These are phyloP conservation scores for Nothura maculosa DNA, from an alignment of 2,797 vertebrate species.

Conservation along the genomic window DNA sequence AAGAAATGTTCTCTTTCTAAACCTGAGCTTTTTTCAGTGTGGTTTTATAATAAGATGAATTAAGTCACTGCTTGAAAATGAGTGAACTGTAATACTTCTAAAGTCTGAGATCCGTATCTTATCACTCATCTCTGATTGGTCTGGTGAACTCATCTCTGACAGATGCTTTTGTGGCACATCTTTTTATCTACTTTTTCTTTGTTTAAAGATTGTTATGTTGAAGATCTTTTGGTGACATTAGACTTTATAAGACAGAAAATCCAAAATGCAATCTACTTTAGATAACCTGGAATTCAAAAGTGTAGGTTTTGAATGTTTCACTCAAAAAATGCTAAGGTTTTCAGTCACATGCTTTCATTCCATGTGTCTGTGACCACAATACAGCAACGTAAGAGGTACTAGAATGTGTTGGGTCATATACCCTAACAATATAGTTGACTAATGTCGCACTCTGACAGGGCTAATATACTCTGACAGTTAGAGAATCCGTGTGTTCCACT, in stretches of 20 bases:
- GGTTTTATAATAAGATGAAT: background rate
- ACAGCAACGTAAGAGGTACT: too few relatives aligned
- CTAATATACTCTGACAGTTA: background rate
- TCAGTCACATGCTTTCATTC: background rate
- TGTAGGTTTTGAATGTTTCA: background rate
- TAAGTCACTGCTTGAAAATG: background rate
- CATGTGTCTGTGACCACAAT: background rate
- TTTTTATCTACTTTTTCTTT: background rate
- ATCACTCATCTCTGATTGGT: background rate
- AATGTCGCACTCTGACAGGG: background rate
- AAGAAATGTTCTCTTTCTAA: background rate
- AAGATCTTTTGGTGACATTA: background rate
- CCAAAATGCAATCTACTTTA: background rate
- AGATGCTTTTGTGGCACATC: background rate
- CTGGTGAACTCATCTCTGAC: background rate
- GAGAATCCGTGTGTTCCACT: background rate
- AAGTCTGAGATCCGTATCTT: background rate
- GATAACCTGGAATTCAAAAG: background rate
- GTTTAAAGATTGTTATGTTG: background rate
- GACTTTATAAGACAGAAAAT: background rate
- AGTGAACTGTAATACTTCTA: background rate
- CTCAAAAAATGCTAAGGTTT: background rate
- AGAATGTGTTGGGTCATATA: background rate
- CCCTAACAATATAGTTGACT: background rate
- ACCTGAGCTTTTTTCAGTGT: background rate